Conservation (phyloP, 1,140 invertebrate species). For the Drosophila kohkoa region DNA sequence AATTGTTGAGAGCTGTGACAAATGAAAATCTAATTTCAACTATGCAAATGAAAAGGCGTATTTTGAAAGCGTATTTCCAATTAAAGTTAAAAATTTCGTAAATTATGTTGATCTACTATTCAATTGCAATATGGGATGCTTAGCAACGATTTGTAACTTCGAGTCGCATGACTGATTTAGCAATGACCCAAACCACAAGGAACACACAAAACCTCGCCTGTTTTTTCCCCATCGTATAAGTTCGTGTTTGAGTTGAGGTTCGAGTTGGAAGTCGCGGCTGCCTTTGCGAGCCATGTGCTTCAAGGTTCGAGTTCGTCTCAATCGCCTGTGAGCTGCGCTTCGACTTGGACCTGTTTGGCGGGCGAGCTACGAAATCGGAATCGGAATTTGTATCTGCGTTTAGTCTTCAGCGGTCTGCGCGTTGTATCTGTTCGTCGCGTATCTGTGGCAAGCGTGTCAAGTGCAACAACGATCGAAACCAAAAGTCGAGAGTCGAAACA, state of each 20-base stretch:
- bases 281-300: not conserved
- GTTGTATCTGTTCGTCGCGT: conserved; percentile 55
- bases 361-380: conserved; percentile 3
- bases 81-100: no score
- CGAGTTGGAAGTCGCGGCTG: conserved; percentile 10
- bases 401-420: conserved; percentile 71
- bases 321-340: conserved; percentile 56
- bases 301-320: conserved; percentile 53
- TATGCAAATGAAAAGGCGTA: not conserved
- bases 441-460: conserved; percentile 9
- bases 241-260: conserved; percentile 34
- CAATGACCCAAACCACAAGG: conserved; percentile 46
- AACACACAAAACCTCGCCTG: not conserved
- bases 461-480: conserved; percentile 22
- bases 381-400: conserved; percentile 46
- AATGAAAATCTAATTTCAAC: not conserved
- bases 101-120: no score
- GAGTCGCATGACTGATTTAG: conserved; percentile 26
- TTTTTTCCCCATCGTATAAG: conserved; percentile 40
- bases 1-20: not conserved
- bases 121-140: no score
- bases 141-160: not conserved
- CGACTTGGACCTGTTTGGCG: conserved; percentile 34
- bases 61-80: no score
- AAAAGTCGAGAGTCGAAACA: conserved; percentile 20